Conservation (phyloP, 2,888 invertebrate genomes). For the Dolichomitus sp. region DNA sequence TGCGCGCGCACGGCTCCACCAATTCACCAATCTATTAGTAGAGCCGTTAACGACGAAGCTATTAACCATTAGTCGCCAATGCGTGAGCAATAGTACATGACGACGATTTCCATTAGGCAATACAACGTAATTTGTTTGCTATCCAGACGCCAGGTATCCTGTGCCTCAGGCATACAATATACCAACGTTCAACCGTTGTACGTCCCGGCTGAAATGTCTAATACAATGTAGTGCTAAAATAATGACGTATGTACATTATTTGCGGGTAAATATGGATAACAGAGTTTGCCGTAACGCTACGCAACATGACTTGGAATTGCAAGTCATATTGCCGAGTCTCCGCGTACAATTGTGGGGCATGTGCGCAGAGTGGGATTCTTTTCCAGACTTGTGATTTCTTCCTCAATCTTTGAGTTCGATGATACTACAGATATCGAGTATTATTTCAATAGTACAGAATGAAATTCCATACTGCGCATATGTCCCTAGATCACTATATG, state of each 20-base stretch:
- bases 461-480: no score
- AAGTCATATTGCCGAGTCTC: background rate
- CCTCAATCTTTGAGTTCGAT: no score
- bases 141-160: constrained; percentile 33
- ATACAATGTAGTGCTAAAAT: constrained; percentile 10
- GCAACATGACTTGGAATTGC: constrained; percentile 6
- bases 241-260: background rate
- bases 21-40: constrained; percentile 13
- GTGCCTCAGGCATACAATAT: background rate
- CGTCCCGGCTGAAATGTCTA: background rate
- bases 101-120: constrained; percentile 52
- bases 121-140: constrained; percentile 48
- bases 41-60: constrained; percentile 37
- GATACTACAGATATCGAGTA: no score
- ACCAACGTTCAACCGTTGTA: background rate
- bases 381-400: no score
- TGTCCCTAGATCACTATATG: no score
- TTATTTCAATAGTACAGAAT: no score
- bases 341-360: background rate
- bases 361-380: no score
- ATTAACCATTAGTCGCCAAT: constrained; percentile 53
- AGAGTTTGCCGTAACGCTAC: constrained; percentile 2
- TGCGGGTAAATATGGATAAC: constrained; percentile 13
- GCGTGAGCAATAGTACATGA: constrained; percentile 27
- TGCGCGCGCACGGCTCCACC: constrained; percentile 39